Evolutionary conservation across 2,888 invertebrate genomes (phyloP).

Genomic region (Saturnia japonica): DNA sequence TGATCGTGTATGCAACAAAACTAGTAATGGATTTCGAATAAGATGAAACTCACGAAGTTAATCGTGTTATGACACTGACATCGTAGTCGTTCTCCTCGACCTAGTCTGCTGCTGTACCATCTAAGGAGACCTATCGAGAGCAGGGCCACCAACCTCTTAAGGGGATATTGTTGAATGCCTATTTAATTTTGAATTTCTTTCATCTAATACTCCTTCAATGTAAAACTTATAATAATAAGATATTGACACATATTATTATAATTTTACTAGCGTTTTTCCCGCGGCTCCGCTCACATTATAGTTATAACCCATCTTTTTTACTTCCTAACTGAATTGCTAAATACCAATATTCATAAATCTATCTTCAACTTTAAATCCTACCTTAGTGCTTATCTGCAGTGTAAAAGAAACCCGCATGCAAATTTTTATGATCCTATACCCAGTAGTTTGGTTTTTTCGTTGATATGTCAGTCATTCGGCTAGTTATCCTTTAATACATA

Average conservation of each 20-base stretch:
- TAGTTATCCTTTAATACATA: too few species aligned
- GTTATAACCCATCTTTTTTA: too few species aligned
- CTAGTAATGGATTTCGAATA: conserved; percentile 49
- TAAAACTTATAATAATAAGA: background rate
- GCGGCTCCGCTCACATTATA: too few species aligned
- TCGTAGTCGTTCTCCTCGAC: conserved; percentile 79
- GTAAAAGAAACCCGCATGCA: too few species aligned
- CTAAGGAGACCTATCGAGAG: conserved; percentile 81
- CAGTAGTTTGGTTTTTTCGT: too few species aligned
- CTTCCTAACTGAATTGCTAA: too few species aligned
- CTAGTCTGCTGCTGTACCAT: conserved; percentile 79
- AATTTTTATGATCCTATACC: too few species aligned
- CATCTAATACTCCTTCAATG: background rate
- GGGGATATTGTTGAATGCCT: conserved; percentile 63
- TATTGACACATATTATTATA: background rate
- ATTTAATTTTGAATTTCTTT: conserved; percentile 41
- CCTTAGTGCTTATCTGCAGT: too few species aligned
- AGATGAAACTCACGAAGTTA: conserved; percentile 44
- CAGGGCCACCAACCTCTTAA: conserved; percentile 77
- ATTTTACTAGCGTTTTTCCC: background rate
- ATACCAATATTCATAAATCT: too few species aligned
- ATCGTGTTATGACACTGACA: conserved; percentile 74
- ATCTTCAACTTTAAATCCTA: too few species aligned
- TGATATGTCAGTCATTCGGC: too few species aligned
- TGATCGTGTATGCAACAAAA: conserved; percentile 29